These are phyloP conservation scores for Calycopis cecrops DNA, from an alignment of 1,140 invertebrate genomes.

Conservation along the genomic window DNA sequence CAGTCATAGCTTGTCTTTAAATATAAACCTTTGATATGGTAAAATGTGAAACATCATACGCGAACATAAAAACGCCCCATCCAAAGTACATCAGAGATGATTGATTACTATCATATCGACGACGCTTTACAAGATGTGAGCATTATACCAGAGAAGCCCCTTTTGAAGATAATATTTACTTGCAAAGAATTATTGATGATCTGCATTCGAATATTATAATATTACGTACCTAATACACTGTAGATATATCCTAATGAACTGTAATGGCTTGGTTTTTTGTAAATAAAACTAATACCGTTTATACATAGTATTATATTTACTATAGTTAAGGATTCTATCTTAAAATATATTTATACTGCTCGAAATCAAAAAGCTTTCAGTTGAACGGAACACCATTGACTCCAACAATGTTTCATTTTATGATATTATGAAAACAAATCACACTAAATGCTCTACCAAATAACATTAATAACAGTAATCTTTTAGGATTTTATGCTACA, in stretches of 20 bases:
- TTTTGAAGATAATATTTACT: constrained; percentile 7
- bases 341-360: too few species aligned
- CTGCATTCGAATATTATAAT: neutral
- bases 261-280: too few species aligned
- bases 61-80: neutral
- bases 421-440: too few species aligned
- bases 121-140: constrained; percentile 21
- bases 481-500: neutral
- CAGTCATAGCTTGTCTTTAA: neutral
- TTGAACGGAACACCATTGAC: too few species aligned
- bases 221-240: too few species aligned
- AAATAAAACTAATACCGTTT: too few species aligned
- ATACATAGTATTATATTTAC: too few species aligned
- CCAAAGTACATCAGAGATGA: constrained; percentile 21
- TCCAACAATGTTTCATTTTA: too few species aligned
- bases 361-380: too few species aligned
- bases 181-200: constrained; percentile 1
- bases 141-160: constrained; percentile 16
- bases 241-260: too few species aligned
- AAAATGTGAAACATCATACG: constrained; percentile 6
- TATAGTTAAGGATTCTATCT: too few species aligned
- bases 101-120: constrained; percentile 30
- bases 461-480: neutral
- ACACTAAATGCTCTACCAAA: neutral
- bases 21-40: constrained; percentile 8